A percentile compares a stretch with the other conserved stretches of the same genome.
These are phyloP conservation scores for Muraenolepis orangiensis DNA, from an alignment of 2,797 vertebrate species.

Conservation along the genomic window DNA sequence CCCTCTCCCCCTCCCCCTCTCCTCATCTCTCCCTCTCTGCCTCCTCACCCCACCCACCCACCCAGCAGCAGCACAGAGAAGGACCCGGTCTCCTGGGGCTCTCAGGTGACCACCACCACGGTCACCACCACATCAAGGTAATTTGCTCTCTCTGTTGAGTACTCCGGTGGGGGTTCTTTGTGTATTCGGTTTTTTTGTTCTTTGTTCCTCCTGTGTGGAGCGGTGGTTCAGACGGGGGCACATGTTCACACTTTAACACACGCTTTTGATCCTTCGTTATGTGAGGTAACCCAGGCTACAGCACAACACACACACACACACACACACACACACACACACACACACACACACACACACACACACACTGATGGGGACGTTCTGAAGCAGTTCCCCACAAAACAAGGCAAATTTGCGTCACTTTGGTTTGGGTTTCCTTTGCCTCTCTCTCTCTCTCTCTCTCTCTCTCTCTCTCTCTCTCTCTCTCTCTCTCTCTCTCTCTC, in stretches of 20 bases:
- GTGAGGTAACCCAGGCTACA: neutral
- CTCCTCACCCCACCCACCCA: neutral
- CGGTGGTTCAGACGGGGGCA: neutral
- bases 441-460: too few relatives aligned
- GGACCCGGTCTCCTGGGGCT: constrained; percentile 36
- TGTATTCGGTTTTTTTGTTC: neutral
- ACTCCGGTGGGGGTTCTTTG: neutral
- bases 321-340: too few relatives aligned
- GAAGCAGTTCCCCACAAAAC: neutral
- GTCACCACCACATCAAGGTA: constrained; percentile 40
- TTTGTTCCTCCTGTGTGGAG: neutral
- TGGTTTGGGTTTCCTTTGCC: neutral
- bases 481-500: too few relatives aligned
- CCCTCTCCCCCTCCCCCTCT: neutral
- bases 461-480: too few relatives aligned
- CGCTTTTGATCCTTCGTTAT: neutral
- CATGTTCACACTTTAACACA: neutral
- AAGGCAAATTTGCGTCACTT: neutral
- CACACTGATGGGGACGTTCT: neutral
- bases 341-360: too few relatives aligned
- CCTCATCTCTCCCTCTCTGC: constrained; percentile 13
- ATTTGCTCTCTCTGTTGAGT: constrained; percentile 20
- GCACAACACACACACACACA: too few relatives aligned
- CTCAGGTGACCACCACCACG: constrained; percentile 18
- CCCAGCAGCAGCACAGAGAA: constrained; percentile 45